Evolutionary conservation across 2,797 vertebrate species (phyloP).

Genomic region (Coregonus sp.): DNA sequence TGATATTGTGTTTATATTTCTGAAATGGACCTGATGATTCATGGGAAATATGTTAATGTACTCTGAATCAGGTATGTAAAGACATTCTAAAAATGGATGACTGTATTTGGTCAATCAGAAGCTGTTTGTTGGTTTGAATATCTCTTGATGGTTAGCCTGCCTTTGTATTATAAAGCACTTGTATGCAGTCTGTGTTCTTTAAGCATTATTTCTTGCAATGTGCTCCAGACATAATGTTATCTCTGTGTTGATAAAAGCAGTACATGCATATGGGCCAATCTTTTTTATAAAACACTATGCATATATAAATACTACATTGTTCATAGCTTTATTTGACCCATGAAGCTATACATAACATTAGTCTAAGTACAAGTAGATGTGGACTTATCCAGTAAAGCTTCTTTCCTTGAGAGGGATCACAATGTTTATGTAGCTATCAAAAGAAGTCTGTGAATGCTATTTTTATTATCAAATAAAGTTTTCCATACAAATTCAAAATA

Average conservation of each 20-base stretch:
- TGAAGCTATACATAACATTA: constrained; percentile 92
- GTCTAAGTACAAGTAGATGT: constrained; percentile 89
- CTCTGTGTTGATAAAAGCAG: constrained; percentile 93
- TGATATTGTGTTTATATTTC: constrained; percentile 95
- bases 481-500: constrained; percentile 87
- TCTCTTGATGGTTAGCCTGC: constrained; percentile 90
- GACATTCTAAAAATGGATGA: constrained; percentile 87
- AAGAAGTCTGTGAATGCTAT: constrained; percentile 97
- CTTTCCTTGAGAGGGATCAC: constrained; percentile 91
- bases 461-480: constrained; percentile 99
- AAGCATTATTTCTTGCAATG: constrained; percentile 82
- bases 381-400: constrained; percentile 88
- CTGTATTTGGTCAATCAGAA: constrained; percentile 85
- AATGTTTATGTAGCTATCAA: constrained; percentile 95
- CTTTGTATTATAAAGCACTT: constrained; percentile 91
- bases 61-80: constrained; percentile 98
- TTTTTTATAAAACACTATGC: constrained; percentile 99
- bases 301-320: constrained; percentile 99
- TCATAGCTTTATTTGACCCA: constrained; percentile 99
- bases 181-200: constrained; percentile 91
- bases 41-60: constrained; percentile 95
- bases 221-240: constrained; percentile 89
- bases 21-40: constrained; percentile 91
- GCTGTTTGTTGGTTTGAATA: constrained; percentile 85
- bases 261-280: constrained; percentile 96